Conservation (phyloP, 2,888 invertebrate genomes). For the Nysson spinosus region DNA sequence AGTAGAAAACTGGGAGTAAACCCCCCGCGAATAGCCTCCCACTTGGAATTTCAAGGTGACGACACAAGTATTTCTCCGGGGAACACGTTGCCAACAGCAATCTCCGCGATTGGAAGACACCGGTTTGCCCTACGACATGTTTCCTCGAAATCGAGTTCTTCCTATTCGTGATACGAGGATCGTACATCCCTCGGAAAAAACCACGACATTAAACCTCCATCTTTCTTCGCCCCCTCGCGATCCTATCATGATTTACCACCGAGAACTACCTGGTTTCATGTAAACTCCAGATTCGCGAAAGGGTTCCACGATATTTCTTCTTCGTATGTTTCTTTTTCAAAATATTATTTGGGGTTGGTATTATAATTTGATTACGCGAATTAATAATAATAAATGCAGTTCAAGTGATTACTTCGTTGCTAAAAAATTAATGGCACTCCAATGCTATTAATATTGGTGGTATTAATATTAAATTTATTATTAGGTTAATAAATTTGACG, state of each 20-base stretch:
- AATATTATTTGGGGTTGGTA: background rate
- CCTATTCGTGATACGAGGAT: slow-evolving; percentile 2
- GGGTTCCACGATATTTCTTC: background rate
- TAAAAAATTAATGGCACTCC: too few relatives aligned
- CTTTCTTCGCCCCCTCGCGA: background rate
- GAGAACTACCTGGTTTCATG: background rate
- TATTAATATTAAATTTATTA: too few relatives aligned
- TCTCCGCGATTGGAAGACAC: slow-evolving; percentile 50
- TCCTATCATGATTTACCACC: background rate
- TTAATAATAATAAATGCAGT: too few relatives aligned
- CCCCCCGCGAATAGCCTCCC: slow-evolving; percentile 29
- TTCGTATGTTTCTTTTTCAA: background rate
- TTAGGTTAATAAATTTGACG: too few relatives aligned
- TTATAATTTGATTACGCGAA: too few relatives aligned
- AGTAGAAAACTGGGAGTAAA: slow-evolving; percentile 10
- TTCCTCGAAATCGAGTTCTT: slow-evolving; percentile 43
- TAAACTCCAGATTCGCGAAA: background rate
- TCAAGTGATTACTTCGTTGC: too few relatives aligned
- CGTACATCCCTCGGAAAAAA: slow-evolving; percentile 9
- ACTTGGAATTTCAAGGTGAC: slow-evolving; percentile 46
- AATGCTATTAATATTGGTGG: too few relatives aligned
- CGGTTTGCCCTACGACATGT: slow-evolving; percentile 34
- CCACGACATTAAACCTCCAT: background rate
- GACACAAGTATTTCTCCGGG: slow-evolving; percentile 50
- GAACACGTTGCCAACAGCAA: slow-evolving; percentile 42